Evolutionary conservation across 92 coral and sea anemone genomes (phyloP).

Genomic region (Pocillopora grandis): DNA sequence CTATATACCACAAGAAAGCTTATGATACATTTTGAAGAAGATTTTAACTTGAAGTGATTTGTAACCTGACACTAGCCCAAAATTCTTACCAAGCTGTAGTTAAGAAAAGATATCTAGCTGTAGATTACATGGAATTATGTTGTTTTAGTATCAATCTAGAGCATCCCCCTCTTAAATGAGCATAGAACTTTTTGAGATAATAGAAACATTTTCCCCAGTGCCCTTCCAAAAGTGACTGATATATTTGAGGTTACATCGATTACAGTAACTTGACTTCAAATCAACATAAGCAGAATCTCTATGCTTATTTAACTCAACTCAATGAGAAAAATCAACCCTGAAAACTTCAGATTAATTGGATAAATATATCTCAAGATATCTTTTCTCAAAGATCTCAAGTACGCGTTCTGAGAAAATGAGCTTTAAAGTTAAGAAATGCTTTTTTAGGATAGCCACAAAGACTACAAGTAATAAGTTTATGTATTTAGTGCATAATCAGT

Average conservation of each 20-base stretch:
- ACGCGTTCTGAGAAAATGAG: slow-evolving; percentile 33
- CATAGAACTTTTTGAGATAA: neutral
- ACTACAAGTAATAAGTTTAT: neutral
- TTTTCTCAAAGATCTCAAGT: slow-evolving; percentile 48
- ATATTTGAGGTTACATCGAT: neutral
- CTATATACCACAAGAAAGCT: slow-evolving; percentile 49
- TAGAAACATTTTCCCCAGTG: slow-evolving; percentile 4
- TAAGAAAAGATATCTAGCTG: slow-evolving; percentile 47
- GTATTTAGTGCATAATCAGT: neutral
- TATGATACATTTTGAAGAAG: slow-evolving; percentile 34
- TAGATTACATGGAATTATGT: slow-evolving; percentile 29
- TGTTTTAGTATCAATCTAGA: slow-evolving; percentile 19
- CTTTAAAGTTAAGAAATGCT: slow-evolving; percentile 33
- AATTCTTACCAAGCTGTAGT: slow-evolving; percentile 27
- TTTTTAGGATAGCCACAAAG: neutral
- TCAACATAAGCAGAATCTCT: slow-evolving; percentile 31
- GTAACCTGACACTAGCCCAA: slow-evolving; percentile 31
- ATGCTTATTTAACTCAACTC: slow-evolving; percentile 29
- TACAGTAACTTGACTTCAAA: slow-evolving; percentile 22
- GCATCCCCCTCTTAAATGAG: slow-evolving; percentile 43
- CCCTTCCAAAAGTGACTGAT: slow-evolving; percentile 6
- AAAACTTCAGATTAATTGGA: slow-evolving; percentile 47
- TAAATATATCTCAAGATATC: slow-evolving; percentile 48
- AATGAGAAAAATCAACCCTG: slow-evolving; percentile 24
- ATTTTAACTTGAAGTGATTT: slow-evolving; percentile 9